A percentile compares a stretch with the other conserved stretches of the same genome.
These are phyloP conservation scores for Coelinius sp. DNA, from an alignment of 2,888 invertebrate species.

Conservation along the genomic window DNA sequence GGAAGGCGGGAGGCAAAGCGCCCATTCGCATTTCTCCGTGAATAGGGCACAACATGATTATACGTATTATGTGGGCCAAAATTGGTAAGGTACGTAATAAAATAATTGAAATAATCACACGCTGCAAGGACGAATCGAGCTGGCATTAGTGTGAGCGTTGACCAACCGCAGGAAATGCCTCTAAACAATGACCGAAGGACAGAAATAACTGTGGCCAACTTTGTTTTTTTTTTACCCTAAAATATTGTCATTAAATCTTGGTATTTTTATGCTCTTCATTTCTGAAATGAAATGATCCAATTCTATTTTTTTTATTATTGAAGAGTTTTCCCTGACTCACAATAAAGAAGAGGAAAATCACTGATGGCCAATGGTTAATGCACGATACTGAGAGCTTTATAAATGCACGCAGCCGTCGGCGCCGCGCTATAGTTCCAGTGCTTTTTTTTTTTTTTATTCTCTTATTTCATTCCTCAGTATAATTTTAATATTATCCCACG, in stretches of 20 bases:
- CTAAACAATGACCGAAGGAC: constrained; percentile 31
- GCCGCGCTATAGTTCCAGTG: background rate
- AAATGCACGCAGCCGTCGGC: constrained; percentile 14
- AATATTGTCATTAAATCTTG: constrained; percentile 13
- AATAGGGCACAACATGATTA: constrained; percentile 60
- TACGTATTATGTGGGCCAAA: constrained; percentile 62
- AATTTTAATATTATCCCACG: constrained; percentile 68
- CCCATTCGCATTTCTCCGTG: constrained; percentile 40
- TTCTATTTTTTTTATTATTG: background rate
- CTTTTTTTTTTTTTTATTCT: constrained; percentile 47
- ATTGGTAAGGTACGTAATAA: constrained; percentile 65
- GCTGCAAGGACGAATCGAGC: constrained; percentile 54
- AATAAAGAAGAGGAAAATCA: background rate
- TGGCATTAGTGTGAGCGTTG: constrained; percentile 51
- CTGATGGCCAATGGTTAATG: constrained; percentile 21
- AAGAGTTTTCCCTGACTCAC: background rate
- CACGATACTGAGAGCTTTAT: constrained; percentile 20
- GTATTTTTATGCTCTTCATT: constrained; percentile 7
- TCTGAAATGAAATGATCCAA: constrained; percentile 25
- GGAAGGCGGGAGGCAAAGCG: constrained; percentile 41
- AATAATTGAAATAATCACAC: constrained; percentile 68
- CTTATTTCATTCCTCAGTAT: constrained; percentile 64
- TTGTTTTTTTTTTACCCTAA: constrained; percentile 21
- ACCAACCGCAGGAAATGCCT: constrained; percentile 48
- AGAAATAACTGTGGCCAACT: constrained; percentile 26